Evolutionary conservation across 2,797 vertebrate genomes (phyloP), one percentile per base, ranked within the genome.

Genomic region (Cyclura pinguis): DNA sequence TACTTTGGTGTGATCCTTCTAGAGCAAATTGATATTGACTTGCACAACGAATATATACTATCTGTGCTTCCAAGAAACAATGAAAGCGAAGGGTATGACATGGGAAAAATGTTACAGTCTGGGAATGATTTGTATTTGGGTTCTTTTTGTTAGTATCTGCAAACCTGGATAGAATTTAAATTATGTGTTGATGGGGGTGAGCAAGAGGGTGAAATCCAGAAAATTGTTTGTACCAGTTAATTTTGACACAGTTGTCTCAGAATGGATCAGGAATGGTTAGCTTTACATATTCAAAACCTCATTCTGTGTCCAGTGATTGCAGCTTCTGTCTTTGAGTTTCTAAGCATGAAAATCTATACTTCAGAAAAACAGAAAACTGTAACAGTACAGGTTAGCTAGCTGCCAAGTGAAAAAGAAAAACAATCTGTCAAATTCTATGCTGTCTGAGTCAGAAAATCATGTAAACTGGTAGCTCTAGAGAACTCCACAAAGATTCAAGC

Each of bases 401-500:
- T 85, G 67, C 27, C 29, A 86, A 38, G 7, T 52, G 35, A 67
- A 86, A 27, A 85, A n/a, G n/a, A 32, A 82, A 88, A 89, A 55
- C 27, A 83, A 29, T 72, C 50, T n/a, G 24, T 27, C 74, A 14
- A 24, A 32, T 88, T 76, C 87, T 76, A 20, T 76, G 14, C 14
- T 69, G 55, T 73, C 22, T 42, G 35, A 81, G 80, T 89, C 77
- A 81, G 64, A 91, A 72, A 80, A 84, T 88, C 52, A 72, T 84
- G 80, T 50, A 59, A 85, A 77, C n/a, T 76, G 69, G 42, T 57
- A 74, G 84, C 76, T 82, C 77, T 69, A 81, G 32, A 81, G 83
- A 72, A 62, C 27, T 73, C 55, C 27, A 18, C 14, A 59, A 67
- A 27, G 13, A 12, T 78, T 78, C 59, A 86, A 86, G 47, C 4